Evolutionary conservation across 2,113 vertebrate genomes (phyloP).

Genomic region (Aleadryas rufinucha): DNA sequence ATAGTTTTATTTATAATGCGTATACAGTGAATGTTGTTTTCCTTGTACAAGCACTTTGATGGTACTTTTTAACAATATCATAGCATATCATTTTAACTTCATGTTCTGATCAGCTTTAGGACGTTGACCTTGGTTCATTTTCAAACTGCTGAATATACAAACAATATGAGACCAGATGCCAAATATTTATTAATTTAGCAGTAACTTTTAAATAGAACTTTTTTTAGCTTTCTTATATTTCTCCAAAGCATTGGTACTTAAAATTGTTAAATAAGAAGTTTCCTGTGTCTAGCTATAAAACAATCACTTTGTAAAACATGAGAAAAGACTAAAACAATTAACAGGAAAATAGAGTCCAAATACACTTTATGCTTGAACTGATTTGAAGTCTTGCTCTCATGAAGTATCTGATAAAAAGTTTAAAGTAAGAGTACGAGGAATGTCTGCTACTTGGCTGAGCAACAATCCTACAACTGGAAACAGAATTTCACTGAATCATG

Average conservation of each 20-base stretch:
- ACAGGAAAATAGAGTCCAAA: constrained; percentile 66
- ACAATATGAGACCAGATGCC: constrained; percentile 52
- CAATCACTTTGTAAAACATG: constrained; percentile 59
- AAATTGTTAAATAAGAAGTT: constrained; percentile 47
- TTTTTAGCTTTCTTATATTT: constrained; percentile 40
- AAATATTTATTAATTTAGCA: constrained; percentile 61
- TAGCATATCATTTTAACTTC: background rate
- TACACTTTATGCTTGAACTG: constrained; percentile 38
- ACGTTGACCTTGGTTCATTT: constrained; percentile 45
- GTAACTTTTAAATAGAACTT: constrained; percentile 48
- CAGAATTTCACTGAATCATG: background rate
- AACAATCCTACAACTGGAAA: background rate
- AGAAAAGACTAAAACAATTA: constrained; percentile 63
- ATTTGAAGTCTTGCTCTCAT: constrained; percentile 46
- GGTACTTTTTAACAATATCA: constrained; percentile 12
- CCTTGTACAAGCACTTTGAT: constrained; percentile 2
- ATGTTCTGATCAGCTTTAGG: constrained; percentile 16
- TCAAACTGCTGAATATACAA: constrained; percentile 53
- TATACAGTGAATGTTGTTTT: background rate
- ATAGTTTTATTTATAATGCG: background rate
- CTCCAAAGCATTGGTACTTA: constrained; percentile 23
- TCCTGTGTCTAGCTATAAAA: constrained; percentile 63
- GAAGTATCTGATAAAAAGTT: constrained; percentile 38
- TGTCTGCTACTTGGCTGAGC: background rate
- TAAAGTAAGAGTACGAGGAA: background rate